Conservation (phyloP, 1,140 invertebrate species). For the Dysdera silvatica region DNA sequence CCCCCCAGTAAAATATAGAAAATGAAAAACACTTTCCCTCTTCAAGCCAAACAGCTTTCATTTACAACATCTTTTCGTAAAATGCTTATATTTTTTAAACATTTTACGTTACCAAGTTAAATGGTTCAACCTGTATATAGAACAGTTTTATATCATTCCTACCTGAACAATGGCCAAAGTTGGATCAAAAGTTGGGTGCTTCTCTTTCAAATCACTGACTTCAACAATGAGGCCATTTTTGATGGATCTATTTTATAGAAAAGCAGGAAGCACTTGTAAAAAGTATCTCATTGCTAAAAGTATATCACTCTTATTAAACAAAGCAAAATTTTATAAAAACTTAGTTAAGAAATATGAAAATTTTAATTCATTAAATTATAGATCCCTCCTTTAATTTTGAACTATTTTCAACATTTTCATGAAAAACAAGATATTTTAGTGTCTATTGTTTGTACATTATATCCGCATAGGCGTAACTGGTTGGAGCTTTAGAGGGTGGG, state of each 20-base stretch:
- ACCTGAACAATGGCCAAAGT: slow-evolving; percentile 55
- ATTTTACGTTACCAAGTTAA: background rate
- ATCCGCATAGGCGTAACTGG: too few species aligned
- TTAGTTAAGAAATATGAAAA: too few species aligned
- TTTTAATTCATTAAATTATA: too few species aligned
- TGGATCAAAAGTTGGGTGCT: slow-evolving; percentile 58
- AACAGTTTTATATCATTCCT: background rate
- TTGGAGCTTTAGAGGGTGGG: too few species aligned
- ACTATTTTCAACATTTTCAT: too few species aligned
- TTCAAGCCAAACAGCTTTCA: background rate
- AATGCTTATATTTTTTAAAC: background rate
- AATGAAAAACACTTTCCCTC: background rate
- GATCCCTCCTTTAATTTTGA: too few species aligned
- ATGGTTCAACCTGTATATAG: background rate
- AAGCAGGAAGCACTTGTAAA: too few species aligned
- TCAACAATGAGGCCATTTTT: slow-evolving; percentile 58
- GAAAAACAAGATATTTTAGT: too few species aligned
- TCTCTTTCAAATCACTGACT: slow-evolving; percentile 54
- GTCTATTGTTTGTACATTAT: too few species aligned
- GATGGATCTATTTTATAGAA: slow-evolving; percentile 75
- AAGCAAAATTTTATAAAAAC: too few species aligned
- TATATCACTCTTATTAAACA: too few species aligned
- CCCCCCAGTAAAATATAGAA: background rate
- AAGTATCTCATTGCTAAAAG: too few species aligned
- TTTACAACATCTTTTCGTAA: background rate